Base-by-base conservation (phyloP, 2,113 vertebrate genomes). In the Pyxicephalus adspersus region DNA sequence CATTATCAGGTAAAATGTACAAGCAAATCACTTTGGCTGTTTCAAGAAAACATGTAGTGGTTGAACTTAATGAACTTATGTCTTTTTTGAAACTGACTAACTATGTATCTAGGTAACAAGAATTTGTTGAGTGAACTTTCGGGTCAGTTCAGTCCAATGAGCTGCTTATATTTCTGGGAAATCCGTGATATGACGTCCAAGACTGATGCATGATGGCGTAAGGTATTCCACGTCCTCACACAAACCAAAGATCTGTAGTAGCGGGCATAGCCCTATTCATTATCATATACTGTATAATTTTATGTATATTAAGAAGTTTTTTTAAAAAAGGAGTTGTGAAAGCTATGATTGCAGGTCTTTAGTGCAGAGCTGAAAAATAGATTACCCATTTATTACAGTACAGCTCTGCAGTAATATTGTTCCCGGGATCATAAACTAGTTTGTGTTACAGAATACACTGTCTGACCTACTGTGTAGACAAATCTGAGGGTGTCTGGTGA, bases 121-220 rank as follows among this genome's bases (percentile, higher is more conserved):
- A 13, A 2, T 13, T 28, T 63, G 23, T 15, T 23, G 11, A 25
- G 22, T 63, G 25, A 26, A 23, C 60, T 4, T 23, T 68, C 65
- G 22, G 28, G 31, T 16, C 64, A 54, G 50, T 71, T 25, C 67
- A n/a, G 3, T 54, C 50, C 50, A 45, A 52, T 70, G 45, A 52
- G 13, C 66, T n/a, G 22, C 66, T 55, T n/a, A 31, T 22, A 18
- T 68, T 19, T 68, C 65, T 73, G 83, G 74, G 83, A 68, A 60
- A 45, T 28, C 16, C 54, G 5, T 28, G 19, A 52, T 60, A 26
- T 68, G 52, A 68, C 64, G 52, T 60, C 52, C 29, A 64, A 8
- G 11, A 50, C 11, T 45, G 11, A 26, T 52, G 25, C 63, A 29
- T 67, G 20, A 66, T 20, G 26, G 29, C 51, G 31, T 25, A 68